Percentiles rank a stretch among this genome's conserved stretches.
phyloP scores from a whole-genome alignment of 1,140 invertebrate species.

The Trichonephila clavipes region DNA sequence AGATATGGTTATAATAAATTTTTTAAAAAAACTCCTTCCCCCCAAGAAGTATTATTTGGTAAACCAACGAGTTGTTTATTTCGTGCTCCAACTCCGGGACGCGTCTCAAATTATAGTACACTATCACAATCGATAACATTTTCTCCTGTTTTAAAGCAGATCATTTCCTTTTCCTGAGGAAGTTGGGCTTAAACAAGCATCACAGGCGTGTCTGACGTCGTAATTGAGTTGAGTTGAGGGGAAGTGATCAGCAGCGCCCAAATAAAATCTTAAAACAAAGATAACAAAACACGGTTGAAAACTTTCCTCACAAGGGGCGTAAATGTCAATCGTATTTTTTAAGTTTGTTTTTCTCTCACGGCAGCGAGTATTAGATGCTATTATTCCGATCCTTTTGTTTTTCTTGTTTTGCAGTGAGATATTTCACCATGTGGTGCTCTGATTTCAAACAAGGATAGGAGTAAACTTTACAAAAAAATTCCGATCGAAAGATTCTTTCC shows the following conservation, averaged over 20 bases:
- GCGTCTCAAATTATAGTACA: neutral
- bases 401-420: neutral
- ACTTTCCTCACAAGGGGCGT: slow-evolving; percentile 3
- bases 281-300: neutral
- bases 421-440: neutral
- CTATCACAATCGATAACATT: neutral
- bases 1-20: neutral
- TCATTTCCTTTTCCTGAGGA: neutral
- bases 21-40: neutral
- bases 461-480: neutral
- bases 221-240: neutral
- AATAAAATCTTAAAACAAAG: slow-evolving; percentile 20
- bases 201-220: neutral
- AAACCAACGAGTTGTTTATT: neutral
- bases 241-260: neutral
- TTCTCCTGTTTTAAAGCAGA: neutral
- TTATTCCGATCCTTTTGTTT: neutral
- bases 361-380: neutral
- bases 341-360: neutral
- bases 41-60: neutral
- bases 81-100: neutral
- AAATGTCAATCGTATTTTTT: slow-evolving; percentile 7
- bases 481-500: neutral
- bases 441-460: neutral
- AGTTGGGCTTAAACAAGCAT: neutral